Conservation (phyloP, 2,113 vertebrate genomes). For the Hydropotes inermis region DNA sequence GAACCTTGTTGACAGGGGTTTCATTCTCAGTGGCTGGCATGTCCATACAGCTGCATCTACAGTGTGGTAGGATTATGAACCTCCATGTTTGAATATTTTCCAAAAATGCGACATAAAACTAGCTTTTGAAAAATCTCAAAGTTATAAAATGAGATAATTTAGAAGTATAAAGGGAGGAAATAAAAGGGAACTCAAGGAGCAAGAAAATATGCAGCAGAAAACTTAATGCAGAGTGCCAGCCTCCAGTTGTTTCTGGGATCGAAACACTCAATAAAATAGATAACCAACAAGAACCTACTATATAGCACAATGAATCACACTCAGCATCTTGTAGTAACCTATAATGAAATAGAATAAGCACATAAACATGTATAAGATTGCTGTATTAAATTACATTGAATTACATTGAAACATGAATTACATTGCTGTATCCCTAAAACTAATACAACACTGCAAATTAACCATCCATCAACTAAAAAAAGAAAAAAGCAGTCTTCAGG, state of each 20-base stretch:
- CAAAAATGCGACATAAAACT: neutral
- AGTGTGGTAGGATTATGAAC: neutral
- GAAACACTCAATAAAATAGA: neutral
- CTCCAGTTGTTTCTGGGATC: neutral
- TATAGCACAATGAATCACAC: neutral
- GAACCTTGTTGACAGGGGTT: accelerated
- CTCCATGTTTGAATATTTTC: neutral
- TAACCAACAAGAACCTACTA: neutral
- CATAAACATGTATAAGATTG: neutral
- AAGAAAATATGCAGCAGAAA: neutral
- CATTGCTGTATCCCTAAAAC: neutral
- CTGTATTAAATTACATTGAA: no score
- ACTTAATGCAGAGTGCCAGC: accelerated
- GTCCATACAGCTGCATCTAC: neutral
- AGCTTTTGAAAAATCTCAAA: neutral
- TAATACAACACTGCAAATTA: neutral
- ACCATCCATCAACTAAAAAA: neutral
- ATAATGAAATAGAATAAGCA: neutral
- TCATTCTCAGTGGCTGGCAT: accelerated
- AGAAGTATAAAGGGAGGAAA: neutral
- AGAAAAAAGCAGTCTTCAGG: neutral
- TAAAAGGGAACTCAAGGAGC: neutral
- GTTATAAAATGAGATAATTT: neutral
- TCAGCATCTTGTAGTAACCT: neutral
- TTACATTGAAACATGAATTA: neutral